phyloP scores from a whole-genome alignment of 2,113 vertebrate genomes.

The Alaudala cheleensis region DNA sequence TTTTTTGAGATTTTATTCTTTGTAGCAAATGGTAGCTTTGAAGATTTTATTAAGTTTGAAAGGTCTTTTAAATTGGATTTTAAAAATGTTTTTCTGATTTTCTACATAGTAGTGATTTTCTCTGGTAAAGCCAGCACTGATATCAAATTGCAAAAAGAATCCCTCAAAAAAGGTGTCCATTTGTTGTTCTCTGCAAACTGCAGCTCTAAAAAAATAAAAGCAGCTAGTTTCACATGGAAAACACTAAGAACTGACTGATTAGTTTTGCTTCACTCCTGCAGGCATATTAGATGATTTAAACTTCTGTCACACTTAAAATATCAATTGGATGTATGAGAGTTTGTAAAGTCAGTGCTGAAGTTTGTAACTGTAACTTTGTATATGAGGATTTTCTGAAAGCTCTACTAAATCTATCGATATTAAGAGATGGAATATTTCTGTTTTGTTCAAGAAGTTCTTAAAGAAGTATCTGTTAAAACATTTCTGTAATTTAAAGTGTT shows the following conservation, averaged over 20 bases:
- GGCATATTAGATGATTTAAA: background rate
- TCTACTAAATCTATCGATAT: background rate
- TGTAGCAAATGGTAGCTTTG: background rate
- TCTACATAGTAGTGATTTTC: background rate
- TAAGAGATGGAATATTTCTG: background rate
- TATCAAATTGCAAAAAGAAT: background rate
- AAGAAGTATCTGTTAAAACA: background rate
- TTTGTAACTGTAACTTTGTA: background rate
- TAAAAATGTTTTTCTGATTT: background rate
- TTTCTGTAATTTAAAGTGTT: background rate
- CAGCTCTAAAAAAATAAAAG: background rate
- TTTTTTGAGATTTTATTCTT: background rate
- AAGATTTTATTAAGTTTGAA: background rate
- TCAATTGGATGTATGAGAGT: background rate
- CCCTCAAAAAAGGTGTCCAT: fast-evolving
- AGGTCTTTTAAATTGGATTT: background rate
- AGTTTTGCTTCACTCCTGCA: background rate
- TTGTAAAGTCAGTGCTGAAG: background rate
- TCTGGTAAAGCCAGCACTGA: background rate
- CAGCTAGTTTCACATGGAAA: background rate
- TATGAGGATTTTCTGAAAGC: background rate
- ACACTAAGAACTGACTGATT: background rate
- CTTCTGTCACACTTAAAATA: background rate
- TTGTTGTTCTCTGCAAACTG: background rate
- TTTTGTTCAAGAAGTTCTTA: background rate